Conservation (phyloP, 2,113 vertebrate genomes). For the Hippocampus mohnikei region DNA sequence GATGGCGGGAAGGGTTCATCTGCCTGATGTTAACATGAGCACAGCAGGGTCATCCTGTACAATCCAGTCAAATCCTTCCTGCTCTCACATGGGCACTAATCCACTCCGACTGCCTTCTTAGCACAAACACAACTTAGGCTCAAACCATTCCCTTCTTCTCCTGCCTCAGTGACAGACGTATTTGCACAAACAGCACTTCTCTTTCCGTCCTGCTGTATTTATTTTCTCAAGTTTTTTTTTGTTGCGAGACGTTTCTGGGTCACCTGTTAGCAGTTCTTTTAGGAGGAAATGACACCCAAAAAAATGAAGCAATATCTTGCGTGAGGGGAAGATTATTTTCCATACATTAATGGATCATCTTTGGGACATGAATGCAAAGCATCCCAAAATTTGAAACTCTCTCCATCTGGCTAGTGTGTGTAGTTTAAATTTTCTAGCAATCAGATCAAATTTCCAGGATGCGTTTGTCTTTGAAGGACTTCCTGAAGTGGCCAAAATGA, state of each 20-base stretch:
- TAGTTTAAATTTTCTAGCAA: too few relatives aligned
- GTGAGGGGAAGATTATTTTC: background rate
- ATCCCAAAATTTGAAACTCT: background rate
- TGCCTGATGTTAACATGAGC: slow-evolving; percentile 57
- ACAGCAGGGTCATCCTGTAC: slow-evolving; percentile 53
- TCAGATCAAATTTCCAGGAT: too few relatives aligned
- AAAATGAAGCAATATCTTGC: background rate
- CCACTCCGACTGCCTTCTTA: slow-evolving; percentile 60
- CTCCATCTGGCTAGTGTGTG: background rate
- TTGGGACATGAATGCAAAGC: background rate
- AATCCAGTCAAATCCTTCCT: slow-evolving; percentile 62
- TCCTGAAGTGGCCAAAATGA: too few relatives aligned
- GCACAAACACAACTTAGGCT: slow-evolving; percentile 27
- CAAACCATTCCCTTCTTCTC: slow-evolving; percentile 10
- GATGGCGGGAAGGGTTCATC: slow-evolving; percentile 26
- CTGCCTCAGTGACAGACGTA: slow-evolving; percentile 6
- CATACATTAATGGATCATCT: background rate
- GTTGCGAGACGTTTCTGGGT: background rate
- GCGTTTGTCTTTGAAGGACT: too few relatives aligned
- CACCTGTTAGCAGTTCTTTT: background rate
- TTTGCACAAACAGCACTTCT: slow-evolving; percentile 6
- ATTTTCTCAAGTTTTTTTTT: background rate
- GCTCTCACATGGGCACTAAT: slow-evolving; percentile 64
- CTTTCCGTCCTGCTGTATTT: background rate
- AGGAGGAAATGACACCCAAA: background rate